A percentile compares a stretch with the other conserved stretches of the same genome.
Evolutionary conservation across 1,140 invertebrate species (phyloP).

Genomic region (Calephelis nemesis): DNA sequence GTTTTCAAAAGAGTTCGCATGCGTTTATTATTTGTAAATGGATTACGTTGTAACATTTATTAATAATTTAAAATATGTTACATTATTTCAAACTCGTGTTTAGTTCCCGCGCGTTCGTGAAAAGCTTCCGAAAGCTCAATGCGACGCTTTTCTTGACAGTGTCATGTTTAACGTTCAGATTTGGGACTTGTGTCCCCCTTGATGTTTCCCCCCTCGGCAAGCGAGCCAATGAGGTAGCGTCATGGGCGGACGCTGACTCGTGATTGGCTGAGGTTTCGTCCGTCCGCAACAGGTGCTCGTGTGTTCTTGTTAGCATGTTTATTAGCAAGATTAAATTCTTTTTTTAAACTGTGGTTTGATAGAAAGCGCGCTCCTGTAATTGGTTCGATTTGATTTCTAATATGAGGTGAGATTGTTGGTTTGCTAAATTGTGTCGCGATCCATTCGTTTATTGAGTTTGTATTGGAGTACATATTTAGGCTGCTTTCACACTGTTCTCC

Average conservation of each 20-base stretch:
- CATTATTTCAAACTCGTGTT: constrained; percentile 21
- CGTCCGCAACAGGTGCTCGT: constrained; percentile 70
- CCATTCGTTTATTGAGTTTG: constrained; percentile 9
- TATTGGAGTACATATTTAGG: constrained; percentile 11
- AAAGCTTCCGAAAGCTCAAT: constrained; percentile 74
- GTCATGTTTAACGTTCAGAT: constrained; percentile 53
- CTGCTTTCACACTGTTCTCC: constrained; percentile 6
- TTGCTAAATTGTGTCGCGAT: constrained; percentile 24
- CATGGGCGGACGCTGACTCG: constrained; percentile 64
- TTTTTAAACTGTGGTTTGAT: constrained; percentile 55
- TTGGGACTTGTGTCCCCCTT: constrained; percentile 42
- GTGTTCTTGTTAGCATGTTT: constrained; percentile 75
- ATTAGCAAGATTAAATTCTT: constrained; percentile 76
- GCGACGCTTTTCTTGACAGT: constrained; percentile 71
- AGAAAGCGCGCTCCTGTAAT: constrained; percentile 46
- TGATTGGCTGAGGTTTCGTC: constrained; percentile 54
- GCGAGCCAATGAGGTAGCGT: constrained; percentile 50
- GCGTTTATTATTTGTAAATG: constrained; percentile 4
- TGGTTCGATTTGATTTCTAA: constrained; percentile 54
- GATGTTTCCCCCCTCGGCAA: constrained; percentile 41
- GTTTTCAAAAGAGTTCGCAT: constrained; percentile 9
- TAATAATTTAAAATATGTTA: constrained; percentile 14
- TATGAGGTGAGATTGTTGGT: constrained; percentile 31
- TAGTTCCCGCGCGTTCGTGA: constrained; percentile 54
- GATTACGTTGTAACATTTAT: constrained; percentile 23